Conservation (phyloP, 2,797 vertebrate species). For the Thunnus albacares region DNA sequence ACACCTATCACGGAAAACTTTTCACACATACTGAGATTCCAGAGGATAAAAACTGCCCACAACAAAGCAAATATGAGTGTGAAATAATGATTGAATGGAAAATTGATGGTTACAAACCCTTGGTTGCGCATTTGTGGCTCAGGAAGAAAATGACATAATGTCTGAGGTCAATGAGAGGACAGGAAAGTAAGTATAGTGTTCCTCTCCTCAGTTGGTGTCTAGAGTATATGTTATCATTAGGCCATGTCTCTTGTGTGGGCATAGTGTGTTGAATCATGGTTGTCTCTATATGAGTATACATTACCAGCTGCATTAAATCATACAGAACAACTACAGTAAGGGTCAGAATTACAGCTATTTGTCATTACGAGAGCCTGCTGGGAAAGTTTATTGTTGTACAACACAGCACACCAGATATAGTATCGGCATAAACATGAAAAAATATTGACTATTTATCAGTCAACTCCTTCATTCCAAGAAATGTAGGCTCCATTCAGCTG, state of each 20-base stretch:
- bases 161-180: constrained; percentile 39
- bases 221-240: constrained; percentile 5
- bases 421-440: neutral
- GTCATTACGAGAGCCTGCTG: constrained; percentile 5
- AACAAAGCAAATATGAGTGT: neutral
- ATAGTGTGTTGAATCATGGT: constrained; percentile 9
- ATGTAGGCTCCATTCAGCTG: neutral
- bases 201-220: constrained; percentile 10
- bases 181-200: constrained; percentile 35
- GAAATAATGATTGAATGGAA: constrained; percentile 1
- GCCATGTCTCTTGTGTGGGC: constrained; percentile 1
- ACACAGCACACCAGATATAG: neutral
- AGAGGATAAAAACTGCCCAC: neutral
- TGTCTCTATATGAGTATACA: constrained; percentile 4
- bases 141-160: constrained; percentile 43
- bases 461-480: neutral
- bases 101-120: constrained; percentile 39
- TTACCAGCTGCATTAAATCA: constrained; percentile 18
- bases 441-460: neutral
- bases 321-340: constrained; percentile 20
- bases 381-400: neutral
- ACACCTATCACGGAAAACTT: constrained; percentile 12
- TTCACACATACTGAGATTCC: neutral
- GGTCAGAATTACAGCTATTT: constrained; percentile 19
- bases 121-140: constrained; percentile 18